Percentiles rank a stretch among this genome's conserved stretches.
phyloP scores from a whole-genome alignment of 1,140 invertebrate genomes.

The Araneus ventricosus region DNA sequence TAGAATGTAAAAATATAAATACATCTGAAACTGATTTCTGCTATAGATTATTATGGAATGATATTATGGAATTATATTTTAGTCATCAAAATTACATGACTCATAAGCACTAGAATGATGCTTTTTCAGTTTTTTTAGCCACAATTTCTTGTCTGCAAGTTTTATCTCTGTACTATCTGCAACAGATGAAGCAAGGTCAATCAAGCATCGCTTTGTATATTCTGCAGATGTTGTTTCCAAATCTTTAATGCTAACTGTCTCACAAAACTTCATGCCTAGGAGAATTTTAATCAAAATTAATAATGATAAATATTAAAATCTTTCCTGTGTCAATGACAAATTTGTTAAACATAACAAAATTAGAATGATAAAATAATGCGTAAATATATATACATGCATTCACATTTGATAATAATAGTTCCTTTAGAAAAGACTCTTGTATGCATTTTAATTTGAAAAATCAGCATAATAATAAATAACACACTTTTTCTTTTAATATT shows the following conservation, averaged over 20 bases:
- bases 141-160: conserved; percentile 64
- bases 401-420: too few relatives aligned
- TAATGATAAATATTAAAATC: background rate
- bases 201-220: conserved; percentile 41
- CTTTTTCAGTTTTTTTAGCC: conserved; percentile 60
- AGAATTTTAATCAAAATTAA: background rate
- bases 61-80: background rate
- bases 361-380: background rate
- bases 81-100: conserved; percentile 41
- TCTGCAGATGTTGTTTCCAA: background rate
- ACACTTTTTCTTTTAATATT: too few relatives aligned
- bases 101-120: conserved; percentile 48
- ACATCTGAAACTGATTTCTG: background rate
- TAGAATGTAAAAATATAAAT: background rate
- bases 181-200: conserved; percentile 41
- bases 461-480: too few relatives aligned
- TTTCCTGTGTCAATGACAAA: background rate
- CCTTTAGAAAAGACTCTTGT: too few relatives aligned
- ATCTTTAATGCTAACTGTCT: background rate
- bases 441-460: too few relatives aligned
- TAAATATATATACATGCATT: too few relatives aligned
- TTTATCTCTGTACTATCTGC: conserved; percentile 66
- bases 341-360: background rate
- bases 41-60: background rate
- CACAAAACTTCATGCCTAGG: conserved; percentile 50